Conservation (phyloP, 2,888 invertebrate species). For the Gerris lacustris region DNA sequence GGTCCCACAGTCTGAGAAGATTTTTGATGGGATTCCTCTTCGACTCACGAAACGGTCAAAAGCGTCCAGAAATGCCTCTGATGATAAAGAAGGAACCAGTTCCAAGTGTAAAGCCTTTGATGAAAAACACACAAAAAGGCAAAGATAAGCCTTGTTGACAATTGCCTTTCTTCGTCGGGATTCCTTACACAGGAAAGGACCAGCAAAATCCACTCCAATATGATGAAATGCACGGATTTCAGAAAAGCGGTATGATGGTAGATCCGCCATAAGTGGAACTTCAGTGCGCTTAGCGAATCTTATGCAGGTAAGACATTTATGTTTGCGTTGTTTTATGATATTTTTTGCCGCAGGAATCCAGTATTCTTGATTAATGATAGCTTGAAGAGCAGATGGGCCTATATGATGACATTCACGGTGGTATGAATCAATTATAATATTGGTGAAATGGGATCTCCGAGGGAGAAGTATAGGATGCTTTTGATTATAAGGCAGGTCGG, state of each 20-base stretch:
- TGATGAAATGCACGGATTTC: not conserved
- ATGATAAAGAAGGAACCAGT: not conserved
- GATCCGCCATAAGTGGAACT: conserved; percentile 8
- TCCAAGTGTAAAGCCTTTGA: conserved; percentile 10
- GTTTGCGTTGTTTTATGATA: no score
- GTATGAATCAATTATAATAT: not conserved
- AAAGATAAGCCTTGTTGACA: not conserved
- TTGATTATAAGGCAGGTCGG: conserved; percentile 8
- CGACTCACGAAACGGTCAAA: not conserved
- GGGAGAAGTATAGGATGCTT: conserved; percentile 19
- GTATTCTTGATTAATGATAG: not conserved
- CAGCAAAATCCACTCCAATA: conserved; percentile 7
- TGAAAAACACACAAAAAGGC: conserved; percentile 10
- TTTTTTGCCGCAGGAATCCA: not conserved
- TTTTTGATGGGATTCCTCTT: not conserved
- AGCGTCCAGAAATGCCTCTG: not conserved
- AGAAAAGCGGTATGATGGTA: conserved; percentile 6
- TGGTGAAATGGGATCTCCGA: conserved; percentile 9
- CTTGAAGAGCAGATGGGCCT: not conserved
- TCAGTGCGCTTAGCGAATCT: not conserved
- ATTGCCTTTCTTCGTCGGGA: not conserved
- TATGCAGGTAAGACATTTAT: not conserved
- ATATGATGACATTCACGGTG: not conserved
- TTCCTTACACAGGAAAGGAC: conserved; percentile 3
- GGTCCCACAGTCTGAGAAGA: not conserved